phyloP scores from a whole-genome alignment of 2,888 invertebrate species.

The Eudemis profundana region DNA sequence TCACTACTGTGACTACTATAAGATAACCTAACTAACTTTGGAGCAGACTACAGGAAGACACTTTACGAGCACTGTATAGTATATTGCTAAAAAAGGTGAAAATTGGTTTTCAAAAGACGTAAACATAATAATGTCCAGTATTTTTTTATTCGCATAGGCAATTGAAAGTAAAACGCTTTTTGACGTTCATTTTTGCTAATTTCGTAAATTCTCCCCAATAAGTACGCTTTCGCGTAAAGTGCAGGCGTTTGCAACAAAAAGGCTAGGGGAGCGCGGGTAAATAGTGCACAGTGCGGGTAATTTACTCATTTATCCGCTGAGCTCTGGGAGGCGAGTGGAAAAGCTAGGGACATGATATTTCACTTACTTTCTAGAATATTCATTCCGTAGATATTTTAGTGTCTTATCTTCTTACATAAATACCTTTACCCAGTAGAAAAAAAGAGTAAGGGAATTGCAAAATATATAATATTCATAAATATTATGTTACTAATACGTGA shows the following conservation, averaged over 20 bases:
- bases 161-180: not conserved
- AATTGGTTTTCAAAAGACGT: too few species aligned
- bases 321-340: not conserved
- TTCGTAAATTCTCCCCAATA: constrained; percentile 32
- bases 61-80: too few species aligned
- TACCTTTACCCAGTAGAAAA: not conserved
- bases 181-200: constrained; percentile 15
- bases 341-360: constrained; percentile 20
- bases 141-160: not conserved
- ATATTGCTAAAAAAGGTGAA: too few species aligned
- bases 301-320: constrained; percentile 70
- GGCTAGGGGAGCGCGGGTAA: constrained; percentile 54
- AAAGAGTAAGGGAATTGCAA: too few species aligned
- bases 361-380: not conserved
- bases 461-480: too few species aligned
- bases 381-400: too few species aligned
- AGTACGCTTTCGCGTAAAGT: constrained; percentile 36
- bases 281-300: constrained; percentile 65
- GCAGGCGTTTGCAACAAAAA: constrained; percentile 54
- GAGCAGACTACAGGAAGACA: too few species aligned
- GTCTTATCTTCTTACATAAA: too few species aligned
- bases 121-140: too few species aligned
- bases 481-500: too few species aligned
- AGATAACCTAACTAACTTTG: too few species aligned
- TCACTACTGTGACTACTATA: too few species aligned